Evolutionary conservation across 2,797 vertebrate genomes (phyloP).

Genomic region (Dicrostonyx torquatus): DNA sequence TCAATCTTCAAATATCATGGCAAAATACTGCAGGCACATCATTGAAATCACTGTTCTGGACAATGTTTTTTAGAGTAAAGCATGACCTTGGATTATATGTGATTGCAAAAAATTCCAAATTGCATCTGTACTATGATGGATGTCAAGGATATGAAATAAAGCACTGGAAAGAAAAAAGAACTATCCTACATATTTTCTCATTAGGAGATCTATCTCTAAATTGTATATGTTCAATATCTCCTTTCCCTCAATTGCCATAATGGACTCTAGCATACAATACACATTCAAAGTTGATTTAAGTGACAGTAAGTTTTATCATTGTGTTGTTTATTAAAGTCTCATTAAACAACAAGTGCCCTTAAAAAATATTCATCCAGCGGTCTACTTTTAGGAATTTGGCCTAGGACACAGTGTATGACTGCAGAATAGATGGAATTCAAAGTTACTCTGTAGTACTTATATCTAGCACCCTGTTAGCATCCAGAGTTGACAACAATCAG

Average conservation of each 20-base stretch:
- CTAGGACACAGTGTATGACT: not conserved
- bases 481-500: constrained; percentile 50
- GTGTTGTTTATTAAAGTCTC: not conserved
- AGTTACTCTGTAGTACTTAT: constrained; percentile 10
- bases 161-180: not conserved
- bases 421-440: constrained; percentile 34
- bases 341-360: not conserved
- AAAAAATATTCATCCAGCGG: not conserved
- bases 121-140: not conserved
- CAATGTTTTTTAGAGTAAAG: constrained; percentile 47
- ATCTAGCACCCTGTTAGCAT: constrained; percentile 54
- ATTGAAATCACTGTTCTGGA: not conserved
- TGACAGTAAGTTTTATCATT: not conserved
- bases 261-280: not conserved
- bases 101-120: not conserved
- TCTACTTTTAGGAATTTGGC: not conserved
- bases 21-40: not conserved
- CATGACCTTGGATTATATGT: constrained; percentile 56
- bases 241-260: not conserved
- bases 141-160: not conserved
- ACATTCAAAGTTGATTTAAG: not conserved
- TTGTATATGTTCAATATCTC: not conserved
- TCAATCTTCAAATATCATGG: constrained; percentile 33
- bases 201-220: not conserved
- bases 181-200: not conserved